Conservation (phyloP, 2,888 invertebrate species). For the Frankliniella fusca region DNA sequence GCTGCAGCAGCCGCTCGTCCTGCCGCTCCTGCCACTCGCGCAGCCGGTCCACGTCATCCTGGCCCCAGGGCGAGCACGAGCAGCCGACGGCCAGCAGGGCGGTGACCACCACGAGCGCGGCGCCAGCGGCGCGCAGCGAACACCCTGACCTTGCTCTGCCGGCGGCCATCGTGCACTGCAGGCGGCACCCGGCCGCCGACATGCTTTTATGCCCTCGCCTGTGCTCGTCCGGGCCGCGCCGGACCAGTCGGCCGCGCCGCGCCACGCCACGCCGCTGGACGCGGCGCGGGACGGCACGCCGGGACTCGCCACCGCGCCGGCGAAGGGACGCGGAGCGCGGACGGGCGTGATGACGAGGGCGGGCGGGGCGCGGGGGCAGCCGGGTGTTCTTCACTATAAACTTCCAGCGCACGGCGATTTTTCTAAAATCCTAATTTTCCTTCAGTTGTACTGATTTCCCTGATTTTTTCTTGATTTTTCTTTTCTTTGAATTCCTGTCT, state of each 20-base stretch:
- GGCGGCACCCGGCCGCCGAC: not conserved
- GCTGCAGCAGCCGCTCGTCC: slow-evolving; percentile 4
- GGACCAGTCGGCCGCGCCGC: not conserved
- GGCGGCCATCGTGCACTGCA: not conserved
- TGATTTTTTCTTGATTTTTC: too few species aligned
- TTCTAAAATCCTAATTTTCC: too few species aligned
- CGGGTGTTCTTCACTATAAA: too few species aligned
- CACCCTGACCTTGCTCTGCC: not conserved
- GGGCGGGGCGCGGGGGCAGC: too few species aligned
- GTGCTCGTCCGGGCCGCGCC: not conserved
- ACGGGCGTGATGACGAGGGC: too few species aligned
- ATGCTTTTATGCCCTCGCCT: slow-evolving; percentile 12
- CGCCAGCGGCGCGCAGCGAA: not conserved
- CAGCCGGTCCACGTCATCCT: slow-evolving; percentile 9
- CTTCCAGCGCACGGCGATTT: too few species aligned
- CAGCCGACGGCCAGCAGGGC: slow-evolving; percentile 5
- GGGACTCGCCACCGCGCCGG: not conserved
- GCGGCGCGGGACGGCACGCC: not conserved
- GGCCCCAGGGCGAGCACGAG: not conserved
- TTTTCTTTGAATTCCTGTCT: too few species aligned
- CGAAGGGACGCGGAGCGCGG: not conserved
- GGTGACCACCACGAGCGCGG: slow-evolving; percentile 19
- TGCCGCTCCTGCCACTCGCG: slow-evolving; percentile 15
- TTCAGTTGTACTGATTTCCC: too few species aligned
- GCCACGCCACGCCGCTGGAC: not conserved